Evolutionary conservation across 2,113 vertebrate species (phyloP), one percentile per base, ranked within the genome.

Genomic region (Coptodon rendalli): DNA sequence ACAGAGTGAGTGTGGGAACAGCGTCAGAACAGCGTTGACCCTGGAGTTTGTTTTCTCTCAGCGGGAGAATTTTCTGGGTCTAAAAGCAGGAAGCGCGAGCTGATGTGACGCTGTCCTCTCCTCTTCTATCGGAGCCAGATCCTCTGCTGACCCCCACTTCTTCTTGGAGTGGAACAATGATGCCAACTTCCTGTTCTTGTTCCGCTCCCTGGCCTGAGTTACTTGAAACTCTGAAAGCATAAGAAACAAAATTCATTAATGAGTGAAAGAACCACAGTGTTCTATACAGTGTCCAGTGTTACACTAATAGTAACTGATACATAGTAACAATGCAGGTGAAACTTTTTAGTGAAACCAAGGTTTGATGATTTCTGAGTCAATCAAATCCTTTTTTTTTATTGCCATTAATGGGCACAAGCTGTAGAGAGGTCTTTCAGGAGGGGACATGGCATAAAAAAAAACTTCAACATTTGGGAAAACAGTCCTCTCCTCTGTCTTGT

Each of bases 121-220:
- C 63, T 97, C 95, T n/a, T 92, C 91, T 1, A 87, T 84, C 1
- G 95, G 93, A 5, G 93, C 94, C 76, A 96, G 89, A 6, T 96
- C 96, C 88, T 96, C 92, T 0, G 94, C 95, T 1, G 94, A 97
- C 29, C 96, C 96, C 96, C 96, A 95, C 89, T 90, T 96, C 79
- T 93, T 89, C 93, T 94, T 97, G 68, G 96, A 95, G 40, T 96
- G 94, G 84, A 97, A 97, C 48, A 97, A 84, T 2, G 95, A 95
- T 1, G 38, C 91, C 88, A 97, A 61, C 90, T 96, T 97, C 87
- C 95, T 92, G 94, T 96, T 96, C 82, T 94, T 92, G 84, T 94
- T 93, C 5, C 95, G 94, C 86, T 96, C 96, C 16, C 91, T 89
- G 63, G 86, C 95, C 88, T 96, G 96, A 36, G 91, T 91, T 2